Base-by-base conservation (phyloP, 2,797 vertebrate species). In the Phataginus tetradactyla region DNA sequence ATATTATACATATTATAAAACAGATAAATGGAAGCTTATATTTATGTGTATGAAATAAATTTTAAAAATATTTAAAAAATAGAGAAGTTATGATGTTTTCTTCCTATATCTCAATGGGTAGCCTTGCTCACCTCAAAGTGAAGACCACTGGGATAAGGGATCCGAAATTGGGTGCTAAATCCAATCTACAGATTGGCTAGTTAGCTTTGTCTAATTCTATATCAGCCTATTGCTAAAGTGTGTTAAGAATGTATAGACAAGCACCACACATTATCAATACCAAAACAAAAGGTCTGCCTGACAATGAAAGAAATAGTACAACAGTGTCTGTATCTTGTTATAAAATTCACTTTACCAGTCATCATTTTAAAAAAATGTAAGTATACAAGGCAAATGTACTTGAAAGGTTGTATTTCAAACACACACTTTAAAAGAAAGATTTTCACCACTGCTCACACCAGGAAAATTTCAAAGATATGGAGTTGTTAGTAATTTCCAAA, bases 391-490 rank as follows among this genome's bases (percentile, higher is more conserved):
- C 14, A 55, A 83, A 85, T 51, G 57, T 63, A 74, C 27, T 59
- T 92, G 18, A 95, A 71, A 94, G 17, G 11, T 63, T 81, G 6
- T 57, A 89, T 86, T 85, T 57, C 34, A 85, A 89, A 80, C 21
- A 42, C 32, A 27, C 15, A 53, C 15, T 81, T 95, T 59, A 91
- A 84, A 93, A 87, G 20, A 90, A 85, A 93, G 59, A 85, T 69
- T 81, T 39, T 92, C 42, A 86, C 42, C 20, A 61, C 37, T 92
- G 7, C 39, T 93, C 39, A 42, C 20, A 80, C 17, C 23, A 89
- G 10, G 15, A 91, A 78, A 66, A 74, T 45, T 79, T 87, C 10
- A 66, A 91, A 84, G 61, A 78, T n/a, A 87, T 32, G 21, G 18
- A 81, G 21, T 34, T 69, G 1, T 94, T 91, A 75, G 37, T 55